phyloP scores from a whole-genome alignment of 2,888 invertebrate species.

The Lamellibrachia columna region DNA sequence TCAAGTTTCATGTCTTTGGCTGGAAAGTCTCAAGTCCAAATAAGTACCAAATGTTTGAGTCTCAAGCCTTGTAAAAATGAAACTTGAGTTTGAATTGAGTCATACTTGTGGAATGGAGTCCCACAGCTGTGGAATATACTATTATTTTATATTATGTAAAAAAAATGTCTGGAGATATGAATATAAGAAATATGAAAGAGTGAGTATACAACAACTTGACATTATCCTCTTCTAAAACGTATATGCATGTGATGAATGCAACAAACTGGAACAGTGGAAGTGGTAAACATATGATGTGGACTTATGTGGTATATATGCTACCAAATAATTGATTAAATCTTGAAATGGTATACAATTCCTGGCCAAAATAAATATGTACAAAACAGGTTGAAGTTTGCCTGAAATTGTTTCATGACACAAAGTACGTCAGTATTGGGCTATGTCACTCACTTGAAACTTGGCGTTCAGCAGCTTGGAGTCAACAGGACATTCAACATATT shows the following conservation, averaged over 20 bases:
- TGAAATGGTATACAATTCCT: neutral
- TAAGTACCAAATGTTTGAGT: too few species aligned
- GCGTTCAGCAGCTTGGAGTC: neutral
- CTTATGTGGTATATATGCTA: neutral
- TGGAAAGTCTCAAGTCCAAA: too few species aligned
- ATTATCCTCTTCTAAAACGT: neutral
- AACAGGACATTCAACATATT: constrained; percentile 7
- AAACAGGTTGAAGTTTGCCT: neutral
- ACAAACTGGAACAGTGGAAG: too few species aligned
- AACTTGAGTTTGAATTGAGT: too few species aligned
- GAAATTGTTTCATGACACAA: neutral
- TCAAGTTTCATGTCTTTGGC: too few species aligned
- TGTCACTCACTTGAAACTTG: neutral
- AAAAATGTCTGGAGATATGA: neutral
- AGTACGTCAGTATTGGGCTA: neutral
- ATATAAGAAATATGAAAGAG: neutral
- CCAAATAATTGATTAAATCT: neutral
- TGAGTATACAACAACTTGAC: neutral
- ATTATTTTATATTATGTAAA: neutral
- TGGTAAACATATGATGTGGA: neutral
- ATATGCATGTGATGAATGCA: too few species aligned
- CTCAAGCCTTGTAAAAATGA: too few species aligned
- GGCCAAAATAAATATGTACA: neutral
- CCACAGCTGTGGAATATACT: too few species aligned
- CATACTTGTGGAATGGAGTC: too few species aligned